A percentile compares a stretch with the other conserved stretches of the same genome.
These are phyloP conservation scores for Drosophila vallismaia DNA, from an alignment of 2,888 invertebrate genomes.

Conservation along the genomic window DNA sequence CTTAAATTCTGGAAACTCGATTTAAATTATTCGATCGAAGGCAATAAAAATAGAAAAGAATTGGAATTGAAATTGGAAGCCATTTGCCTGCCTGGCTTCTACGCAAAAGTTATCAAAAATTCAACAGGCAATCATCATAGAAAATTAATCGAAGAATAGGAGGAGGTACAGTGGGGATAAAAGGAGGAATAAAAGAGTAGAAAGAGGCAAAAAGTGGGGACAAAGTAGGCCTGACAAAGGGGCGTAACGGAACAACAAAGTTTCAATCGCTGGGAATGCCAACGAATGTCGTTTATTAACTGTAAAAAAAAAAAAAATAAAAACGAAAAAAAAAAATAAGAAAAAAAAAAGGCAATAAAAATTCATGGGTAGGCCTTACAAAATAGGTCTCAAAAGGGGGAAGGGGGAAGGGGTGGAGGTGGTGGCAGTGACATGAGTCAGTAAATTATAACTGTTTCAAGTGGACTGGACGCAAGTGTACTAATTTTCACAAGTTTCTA, in stretches of 20 bases:
- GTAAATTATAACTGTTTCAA: conserved; percentile 8
- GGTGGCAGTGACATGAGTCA: conserved; percentile 18
- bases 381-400: neutral
- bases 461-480: conserved; percentile 8
- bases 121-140: conserved; percentile 33
- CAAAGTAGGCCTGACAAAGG: no score
- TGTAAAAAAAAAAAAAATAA: neutral
- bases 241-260: neutral
- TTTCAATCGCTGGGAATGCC: conserved; percentile 34
- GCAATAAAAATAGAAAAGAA: conserved; percentile 11
- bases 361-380: neutral
- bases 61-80: no score
- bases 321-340: neutral
- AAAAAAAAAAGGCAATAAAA: neutral
- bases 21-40: conserved; percentile 10
- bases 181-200: neutral
- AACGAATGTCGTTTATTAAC: conserved; percentile 33
- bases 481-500: neutral
- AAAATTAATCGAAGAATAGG: conserved; percentile 1
- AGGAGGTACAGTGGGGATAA: no score
- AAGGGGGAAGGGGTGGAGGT: neutral
- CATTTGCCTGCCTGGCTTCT: neutral
- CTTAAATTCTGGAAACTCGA: neutral
- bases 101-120: conserved; percentile 30
- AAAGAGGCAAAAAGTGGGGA: neutral